A percentile compares a stretch with the other conserved stretches of the same genome.
phyloP scores from a whole-genome alignment of 2,888 invertebrate genomes.

The Drosophila kambysellisi region DNA sequence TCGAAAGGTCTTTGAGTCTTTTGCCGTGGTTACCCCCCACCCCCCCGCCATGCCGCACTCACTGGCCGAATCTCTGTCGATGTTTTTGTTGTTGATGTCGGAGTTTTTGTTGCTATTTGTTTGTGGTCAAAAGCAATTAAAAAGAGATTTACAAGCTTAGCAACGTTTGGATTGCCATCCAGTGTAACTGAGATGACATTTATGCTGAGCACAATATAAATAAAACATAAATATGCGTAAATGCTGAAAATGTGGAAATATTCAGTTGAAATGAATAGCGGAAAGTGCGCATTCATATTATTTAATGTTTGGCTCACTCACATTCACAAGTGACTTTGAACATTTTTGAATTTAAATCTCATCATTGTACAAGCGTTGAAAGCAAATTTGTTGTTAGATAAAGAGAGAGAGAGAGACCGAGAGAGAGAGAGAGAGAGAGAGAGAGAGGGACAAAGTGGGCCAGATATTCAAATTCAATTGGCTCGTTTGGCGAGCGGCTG shows the following conservation, averaged over 20 bases:
- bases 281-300: constrained; percentile 25
- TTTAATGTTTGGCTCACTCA: constrained; percentile 6
- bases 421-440: no score
- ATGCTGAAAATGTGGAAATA: constrained; percentile 20
- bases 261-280: constrained; percentile 18
- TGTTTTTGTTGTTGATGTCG: constrained; percentile 20
- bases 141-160: constrained; percentile 75
- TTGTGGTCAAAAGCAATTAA: constrained; percentile 78
- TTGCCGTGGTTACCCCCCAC: constrained; percentile 20
- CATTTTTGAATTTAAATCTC: constrained; percentile 29
- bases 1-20: constrained; percentile 24
- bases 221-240: constrained; percentile 29
- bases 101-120: constrained; percentile 69
- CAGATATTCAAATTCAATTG: constrained; percentile 25
- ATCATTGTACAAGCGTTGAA: constrained; percentile 9
- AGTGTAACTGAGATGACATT: constrained; percentile 20
- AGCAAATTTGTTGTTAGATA: not conserved
- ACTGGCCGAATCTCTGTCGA: no score
- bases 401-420: not conserved
- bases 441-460: not conserved
- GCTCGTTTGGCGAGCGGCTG: constrained; percentile 25
- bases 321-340: constrained; percentile 18
- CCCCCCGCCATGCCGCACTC: not conserved
- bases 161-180: constrained; percentile 21
- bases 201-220: constrained; percentile 32